These are phyloP conservation scores for Hedychridium roseum DNA, from an alignment of 2,888 invertebrate genomes.

Conservation along the genomic window DNA sequence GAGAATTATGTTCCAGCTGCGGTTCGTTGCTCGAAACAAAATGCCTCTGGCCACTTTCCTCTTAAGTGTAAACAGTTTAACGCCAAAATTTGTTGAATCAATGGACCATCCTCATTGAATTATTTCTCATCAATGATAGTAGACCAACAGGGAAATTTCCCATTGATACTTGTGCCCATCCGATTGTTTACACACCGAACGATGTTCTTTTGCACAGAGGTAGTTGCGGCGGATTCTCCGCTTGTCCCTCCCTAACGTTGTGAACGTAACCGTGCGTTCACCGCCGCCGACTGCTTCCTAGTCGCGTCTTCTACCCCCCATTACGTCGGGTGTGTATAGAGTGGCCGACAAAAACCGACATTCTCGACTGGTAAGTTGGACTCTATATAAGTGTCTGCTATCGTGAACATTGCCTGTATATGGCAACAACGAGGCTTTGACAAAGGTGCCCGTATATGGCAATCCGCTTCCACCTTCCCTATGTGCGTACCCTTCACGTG, in stretches of 20 bases:
- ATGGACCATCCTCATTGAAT: too few relatives aligned
- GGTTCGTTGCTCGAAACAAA: too few relatives aligned
- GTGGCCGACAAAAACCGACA: constrained; percentile 57
- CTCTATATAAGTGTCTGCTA: constrained; percentile 62
- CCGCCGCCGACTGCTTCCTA: constrained; percentile 40
- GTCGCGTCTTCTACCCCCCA: constrained; percentile 38
- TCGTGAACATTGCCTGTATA: constrained; percentile 62
- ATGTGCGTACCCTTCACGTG: constrained; percentile 25
- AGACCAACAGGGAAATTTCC: too few relatives aligned
- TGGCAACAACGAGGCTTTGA: constrained; percentile 62
- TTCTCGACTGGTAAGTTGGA: constrained; percentile 59
- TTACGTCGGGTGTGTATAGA: constrained; percentile 46
- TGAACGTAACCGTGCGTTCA: constrained; percentile 13
- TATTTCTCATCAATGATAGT: too few relatives aligned
- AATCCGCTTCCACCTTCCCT: constrained; percentile 60
- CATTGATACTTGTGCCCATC: too few relatives aligned
- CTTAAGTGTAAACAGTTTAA: too few relatives aligned
- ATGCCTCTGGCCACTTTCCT: too few relatives aligned
- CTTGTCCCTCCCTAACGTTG: neutral
- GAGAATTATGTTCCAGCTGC: too few relatives aligned
- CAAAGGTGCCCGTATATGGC: constrained; percentile 63
- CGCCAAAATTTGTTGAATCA: too few relatives aligned
- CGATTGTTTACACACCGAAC: too few relatives aligned
- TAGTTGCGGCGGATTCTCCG: neutral
- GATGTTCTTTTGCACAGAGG: neutral